Conservation (phyloP, 1,140 invertebrate species). For the Triops longicaudatus region DNA sequence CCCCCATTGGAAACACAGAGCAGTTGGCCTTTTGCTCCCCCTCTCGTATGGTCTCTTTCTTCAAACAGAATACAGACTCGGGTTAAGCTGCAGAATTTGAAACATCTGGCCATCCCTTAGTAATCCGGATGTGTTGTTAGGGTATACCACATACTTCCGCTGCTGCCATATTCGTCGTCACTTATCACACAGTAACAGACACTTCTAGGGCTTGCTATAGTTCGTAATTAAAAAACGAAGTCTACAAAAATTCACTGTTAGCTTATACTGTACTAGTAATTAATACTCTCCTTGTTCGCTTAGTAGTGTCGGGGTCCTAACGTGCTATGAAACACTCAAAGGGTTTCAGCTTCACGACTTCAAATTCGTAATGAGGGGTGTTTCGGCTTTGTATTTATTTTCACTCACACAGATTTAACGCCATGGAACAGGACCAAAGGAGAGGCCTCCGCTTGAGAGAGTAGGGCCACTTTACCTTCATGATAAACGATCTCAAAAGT, state of each 20-base stretch:
- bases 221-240: background rate
- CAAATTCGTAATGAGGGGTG: too few species aligned
- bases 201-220: background rate
- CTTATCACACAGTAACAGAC: background rate
- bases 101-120: background rate
- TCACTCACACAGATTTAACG: too few species aligned
- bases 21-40: slow-evolving; percentile 10
- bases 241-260: background rate
- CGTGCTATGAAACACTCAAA: too few species aligned
- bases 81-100: background rate
- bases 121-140: background rate
- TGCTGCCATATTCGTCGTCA: background rate
- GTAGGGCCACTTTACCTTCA: too few species aligned
- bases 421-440: too few species aligned
- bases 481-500: background rate
- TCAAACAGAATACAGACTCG: background rate
- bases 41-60: background rate
- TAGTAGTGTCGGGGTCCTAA: background rate
- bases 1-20: background rate
- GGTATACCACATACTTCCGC: slow-evolving; percentile 5
- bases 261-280: background rate
- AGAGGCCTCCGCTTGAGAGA: too few species aligned
- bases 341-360: too few species aligned
- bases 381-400: too few species aligned
- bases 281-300: background rate